These are phyloP conservation scores for Pseudomugil gertrudae DNA, from an alignment of 2,797 vertebrate genomes.

Conservation along the genomic window DNA sequence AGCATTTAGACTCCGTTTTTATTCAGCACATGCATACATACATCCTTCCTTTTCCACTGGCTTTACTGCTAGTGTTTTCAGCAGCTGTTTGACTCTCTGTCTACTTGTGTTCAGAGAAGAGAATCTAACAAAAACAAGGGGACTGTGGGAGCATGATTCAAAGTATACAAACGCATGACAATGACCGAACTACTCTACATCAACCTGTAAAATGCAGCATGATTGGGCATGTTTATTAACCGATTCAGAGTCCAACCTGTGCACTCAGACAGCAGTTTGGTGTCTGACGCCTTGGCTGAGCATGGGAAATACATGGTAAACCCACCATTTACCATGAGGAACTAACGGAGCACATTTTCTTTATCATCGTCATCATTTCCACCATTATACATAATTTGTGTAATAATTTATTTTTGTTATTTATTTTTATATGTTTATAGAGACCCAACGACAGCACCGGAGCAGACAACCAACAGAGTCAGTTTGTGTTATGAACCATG, in stretches of 20 bases:
- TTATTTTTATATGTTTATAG: slow-evolving; percentile 88
- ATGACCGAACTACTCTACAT: slow-evolving; percentile 62
- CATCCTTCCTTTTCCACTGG: slow-evolving; percentile 59
- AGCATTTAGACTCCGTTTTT: slow-evolving; percentile 85
- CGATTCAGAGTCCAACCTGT: slow-evolving; percentile 56
- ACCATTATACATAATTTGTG: slow-evolving; percentile 81
- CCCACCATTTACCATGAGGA: slow-evolving; percentile 77
- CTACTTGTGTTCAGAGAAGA: slow-evolving; percentile 60
- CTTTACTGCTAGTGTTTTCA: slow-evolving; percentile 47
- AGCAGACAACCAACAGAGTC: slow-evolving; percentile 87
- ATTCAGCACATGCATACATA: slow-evolving; percentile 81
- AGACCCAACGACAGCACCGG: slow-evolving; percentile 84
- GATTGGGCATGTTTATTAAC: slow-evolving; percentile 80
- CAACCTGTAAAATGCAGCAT: slow-evolving; percentile 67
- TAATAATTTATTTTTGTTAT: slow-evolving; percentile 91
- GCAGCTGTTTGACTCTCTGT: slow-evolving; percentile 70
- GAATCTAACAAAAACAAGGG: slow-evolving; percentile 38
- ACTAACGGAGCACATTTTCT: slow-evolving; percentile 76
- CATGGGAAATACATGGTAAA: slow-evolving; percentile 84
- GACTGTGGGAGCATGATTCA: slow-evolving; percentile 75
- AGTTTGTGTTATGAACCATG: slow-evolving; percentile 90
- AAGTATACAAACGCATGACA: slow-evolving; percentile 75
- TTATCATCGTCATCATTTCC: slow-evolving; percentile 73
- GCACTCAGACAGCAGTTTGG: slow-evolving; percentile 64
- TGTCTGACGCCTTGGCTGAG: slow-evolving; percentile 72